Percentiles rank a stretch among this genome's conserved stretches.
These are phyloP conservation scores for Coregonus sp. DNA, from an alignment of 2,797 vertebrate genomes.

Conservation along the genomic window DNA sequence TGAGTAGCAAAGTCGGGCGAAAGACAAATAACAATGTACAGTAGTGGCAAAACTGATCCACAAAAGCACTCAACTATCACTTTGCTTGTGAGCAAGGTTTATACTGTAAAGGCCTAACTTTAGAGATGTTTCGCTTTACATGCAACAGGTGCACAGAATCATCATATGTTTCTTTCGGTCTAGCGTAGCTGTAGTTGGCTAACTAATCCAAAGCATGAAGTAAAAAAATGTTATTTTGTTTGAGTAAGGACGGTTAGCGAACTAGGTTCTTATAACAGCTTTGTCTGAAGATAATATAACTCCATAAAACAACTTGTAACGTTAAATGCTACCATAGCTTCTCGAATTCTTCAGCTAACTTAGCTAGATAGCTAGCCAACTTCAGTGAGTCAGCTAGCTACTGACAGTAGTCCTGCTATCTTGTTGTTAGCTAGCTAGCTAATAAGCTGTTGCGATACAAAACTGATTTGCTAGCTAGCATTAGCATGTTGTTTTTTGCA, in stretches of 20 bases:
- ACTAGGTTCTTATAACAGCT: no score
- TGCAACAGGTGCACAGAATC: constrained; percentile 56
- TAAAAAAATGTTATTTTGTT: no score
- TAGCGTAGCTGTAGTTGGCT: neutral
- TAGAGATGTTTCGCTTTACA: neutral
- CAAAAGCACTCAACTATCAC: neutral
- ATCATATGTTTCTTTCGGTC: neutral
- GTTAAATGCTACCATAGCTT: neutral
- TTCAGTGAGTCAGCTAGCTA: neutral
- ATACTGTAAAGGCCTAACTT: neutral
- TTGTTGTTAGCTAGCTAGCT: neutral
- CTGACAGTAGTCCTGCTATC: neutral
- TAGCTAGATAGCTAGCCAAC: neutral
- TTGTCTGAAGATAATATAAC: neutral
- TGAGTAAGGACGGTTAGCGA: no score
- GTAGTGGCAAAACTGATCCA: neutral
- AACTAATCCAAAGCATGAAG: neutral
- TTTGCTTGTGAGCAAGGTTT: neutral
- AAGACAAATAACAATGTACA: neutral
- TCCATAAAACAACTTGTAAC: neutral
- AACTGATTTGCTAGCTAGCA: neutral
- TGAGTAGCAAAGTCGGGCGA: neutral
- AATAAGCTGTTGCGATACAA: neutral
- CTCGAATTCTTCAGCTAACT: neutral
- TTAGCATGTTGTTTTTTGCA: neutral